These are phyloP conservation scores for Atethmia centrago DNA, from an alignment of 2,888 invertebrate species.

Conservation along the genomic window DNA sequence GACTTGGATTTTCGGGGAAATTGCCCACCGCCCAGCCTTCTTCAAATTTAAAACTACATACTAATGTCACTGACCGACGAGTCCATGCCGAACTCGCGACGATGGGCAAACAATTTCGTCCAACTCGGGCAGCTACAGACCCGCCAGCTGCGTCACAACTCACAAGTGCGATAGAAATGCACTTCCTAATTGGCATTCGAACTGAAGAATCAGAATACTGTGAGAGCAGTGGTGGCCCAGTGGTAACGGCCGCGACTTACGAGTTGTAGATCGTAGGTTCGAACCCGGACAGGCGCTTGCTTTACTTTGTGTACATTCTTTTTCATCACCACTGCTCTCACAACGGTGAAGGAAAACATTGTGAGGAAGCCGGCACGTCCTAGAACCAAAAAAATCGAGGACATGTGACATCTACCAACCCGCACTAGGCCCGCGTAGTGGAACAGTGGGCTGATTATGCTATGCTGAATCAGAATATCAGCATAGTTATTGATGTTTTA, in stretches of 20 bases:
- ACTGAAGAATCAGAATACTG: constrained; percentile 6
- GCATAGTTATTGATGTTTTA: background rate
- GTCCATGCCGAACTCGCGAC: constrained; percentile 2
- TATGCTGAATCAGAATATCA: background rate
- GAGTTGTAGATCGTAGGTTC: no score
- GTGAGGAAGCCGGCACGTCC: no score
- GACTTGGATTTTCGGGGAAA: background rate
- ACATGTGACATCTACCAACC: no score
- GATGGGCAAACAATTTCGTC: background rate
- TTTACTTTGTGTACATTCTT: no score
- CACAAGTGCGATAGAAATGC: constrained; percentile 30
- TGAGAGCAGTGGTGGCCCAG: no score
- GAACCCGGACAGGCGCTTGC: no score
- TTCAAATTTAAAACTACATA: constrained; percentile 12
- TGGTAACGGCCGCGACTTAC: no score
- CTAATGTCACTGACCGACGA: constrained; percentile 29
- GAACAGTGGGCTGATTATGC: no score
- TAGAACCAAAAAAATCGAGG: no score
- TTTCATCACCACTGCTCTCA: no score
- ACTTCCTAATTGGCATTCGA: constrained; percentile 13
- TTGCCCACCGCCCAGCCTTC: background rate
- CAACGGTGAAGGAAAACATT: no score
- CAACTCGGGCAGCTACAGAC: constrained; percentile 3
- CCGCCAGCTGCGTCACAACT: constrained; percentile 12
- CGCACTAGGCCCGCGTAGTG: no score